Evolutionary conservation across 2,113 vertebrate genomes (phyloP).

Genomic region (Ptilorrhoa leucosticta): DNA sequence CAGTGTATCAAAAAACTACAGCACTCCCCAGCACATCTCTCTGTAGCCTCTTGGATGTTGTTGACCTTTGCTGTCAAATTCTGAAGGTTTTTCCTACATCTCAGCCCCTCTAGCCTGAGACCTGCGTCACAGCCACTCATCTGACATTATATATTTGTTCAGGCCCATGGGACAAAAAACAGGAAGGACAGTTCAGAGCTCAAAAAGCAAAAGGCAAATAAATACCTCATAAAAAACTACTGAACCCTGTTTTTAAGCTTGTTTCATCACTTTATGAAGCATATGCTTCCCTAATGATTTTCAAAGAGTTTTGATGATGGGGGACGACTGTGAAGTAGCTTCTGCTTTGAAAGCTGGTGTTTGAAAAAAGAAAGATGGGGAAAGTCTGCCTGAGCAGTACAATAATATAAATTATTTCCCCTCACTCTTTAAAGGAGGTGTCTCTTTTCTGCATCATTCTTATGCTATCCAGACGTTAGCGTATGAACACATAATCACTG

Average conservation of each 20-base stretch:
- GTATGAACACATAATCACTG: no score
- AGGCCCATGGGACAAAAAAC: background rate
- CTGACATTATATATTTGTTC: background rate
- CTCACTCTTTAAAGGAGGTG: background rate
- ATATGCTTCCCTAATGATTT: background rate
- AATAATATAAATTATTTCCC: background rate
- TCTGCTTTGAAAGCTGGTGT: background rate
- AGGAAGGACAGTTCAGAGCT: background rate
- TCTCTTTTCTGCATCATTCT: background rate
- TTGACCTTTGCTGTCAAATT: background rate
- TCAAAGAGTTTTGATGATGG: background rate
- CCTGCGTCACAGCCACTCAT: background rate
- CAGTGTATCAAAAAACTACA: background rate
- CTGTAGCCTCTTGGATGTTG: background rate
- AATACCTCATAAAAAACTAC: background rate
- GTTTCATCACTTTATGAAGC: background rate
- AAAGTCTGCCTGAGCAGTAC: background rate
- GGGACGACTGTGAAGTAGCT: background rate
- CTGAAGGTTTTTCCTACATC: background rate
- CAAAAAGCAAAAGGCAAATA: background rate
- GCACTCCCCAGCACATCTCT: background rate
- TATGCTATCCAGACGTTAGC: background rate
- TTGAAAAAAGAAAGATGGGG: background rate
- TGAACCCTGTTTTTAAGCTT: background rate
- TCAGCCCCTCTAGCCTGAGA: background rate